These are phyloP conservation scores for Drosophila nebulosa DNA, from an alignment of 1,140 invertebrate species.

Conservation along the genomic window DNA sequence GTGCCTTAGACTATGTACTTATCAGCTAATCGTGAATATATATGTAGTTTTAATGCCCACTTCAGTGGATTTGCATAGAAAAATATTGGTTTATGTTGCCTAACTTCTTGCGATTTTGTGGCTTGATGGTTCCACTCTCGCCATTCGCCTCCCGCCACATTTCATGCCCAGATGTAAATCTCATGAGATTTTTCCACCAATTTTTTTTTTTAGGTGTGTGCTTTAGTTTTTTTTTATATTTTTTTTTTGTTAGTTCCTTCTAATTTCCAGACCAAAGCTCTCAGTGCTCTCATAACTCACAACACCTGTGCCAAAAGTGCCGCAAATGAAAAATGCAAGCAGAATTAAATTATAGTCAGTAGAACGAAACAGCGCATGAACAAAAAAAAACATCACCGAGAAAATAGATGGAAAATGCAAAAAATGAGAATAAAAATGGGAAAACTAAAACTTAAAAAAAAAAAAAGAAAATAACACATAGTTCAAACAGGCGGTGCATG, in stretches of 20 bases:
- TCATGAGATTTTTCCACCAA: background rate
- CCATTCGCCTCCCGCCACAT: background rate
- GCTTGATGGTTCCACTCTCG: background rate
- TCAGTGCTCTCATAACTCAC: conserved; percentile 65
- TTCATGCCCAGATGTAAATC: background rate
- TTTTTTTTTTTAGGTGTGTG: background rate
- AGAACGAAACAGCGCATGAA: conserved; percentile 55
- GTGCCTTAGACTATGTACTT: too few relatives aligned
- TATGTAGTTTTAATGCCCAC: background rate
- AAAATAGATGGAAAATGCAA: background rate
- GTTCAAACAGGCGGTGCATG: conserved; percentile 67
- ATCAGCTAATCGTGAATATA: too few relatives aligned
- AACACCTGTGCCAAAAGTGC: conserved; percentile 77
- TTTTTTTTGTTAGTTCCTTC: conserved; percentile 35
- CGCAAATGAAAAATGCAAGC: conserved; percentile 79
- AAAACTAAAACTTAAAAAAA: conserved; percentile 26
- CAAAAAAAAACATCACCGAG: conserved; percentile 20
- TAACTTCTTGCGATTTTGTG: background rate
- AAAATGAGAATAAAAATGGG: background rate
- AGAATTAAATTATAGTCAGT: conserved; percentile 76
- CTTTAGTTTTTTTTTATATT: background rate
- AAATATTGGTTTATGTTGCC: background rate
- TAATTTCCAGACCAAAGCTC: conserved; percentile 69
- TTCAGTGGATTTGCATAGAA: background rate
- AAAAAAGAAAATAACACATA: conserved; percentile 11